Conservation (phyloP, 2,888 invertebrate genomes). For the Alentia gelatinosa region DNA sequence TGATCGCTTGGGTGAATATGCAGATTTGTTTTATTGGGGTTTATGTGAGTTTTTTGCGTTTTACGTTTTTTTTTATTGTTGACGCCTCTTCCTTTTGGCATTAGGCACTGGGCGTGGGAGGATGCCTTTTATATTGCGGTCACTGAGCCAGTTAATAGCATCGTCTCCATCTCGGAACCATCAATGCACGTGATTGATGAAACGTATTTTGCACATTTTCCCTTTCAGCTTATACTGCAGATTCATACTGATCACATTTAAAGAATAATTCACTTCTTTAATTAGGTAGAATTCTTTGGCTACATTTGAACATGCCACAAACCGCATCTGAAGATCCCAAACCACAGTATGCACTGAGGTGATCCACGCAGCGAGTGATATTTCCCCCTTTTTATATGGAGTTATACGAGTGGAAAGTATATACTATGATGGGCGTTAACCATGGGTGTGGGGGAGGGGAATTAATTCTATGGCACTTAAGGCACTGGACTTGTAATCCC, state of each 20-base stretch:
- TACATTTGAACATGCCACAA: no score
- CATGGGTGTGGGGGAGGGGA: no score
- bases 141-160: neutral
- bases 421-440: no score
- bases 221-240: neutral
- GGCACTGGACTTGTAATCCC: no score
- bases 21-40: constrained; percentile 10
- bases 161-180: neutral
- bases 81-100: neutral
- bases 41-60: neutral
- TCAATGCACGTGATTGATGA: constrained; percentile 19
- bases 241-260: neutral
- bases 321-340: no score
- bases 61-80: neutral
- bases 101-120: neutral
- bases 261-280: neutral
- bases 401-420: no score
- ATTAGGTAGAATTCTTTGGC: no score
- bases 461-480: no score
- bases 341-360: no score
- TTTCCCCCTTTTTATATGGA: no score
- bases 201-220: neutral
- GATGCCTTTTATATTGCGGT: neutral
- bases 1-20: neutral
- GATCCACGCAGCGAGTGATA: no score